Percentiles rank a stretch among this genome's conserved stretches.
phyloP scores from a whole-genome alignment of 2,888 invertebrate species.

The Drosophila infuscata region DNA sequence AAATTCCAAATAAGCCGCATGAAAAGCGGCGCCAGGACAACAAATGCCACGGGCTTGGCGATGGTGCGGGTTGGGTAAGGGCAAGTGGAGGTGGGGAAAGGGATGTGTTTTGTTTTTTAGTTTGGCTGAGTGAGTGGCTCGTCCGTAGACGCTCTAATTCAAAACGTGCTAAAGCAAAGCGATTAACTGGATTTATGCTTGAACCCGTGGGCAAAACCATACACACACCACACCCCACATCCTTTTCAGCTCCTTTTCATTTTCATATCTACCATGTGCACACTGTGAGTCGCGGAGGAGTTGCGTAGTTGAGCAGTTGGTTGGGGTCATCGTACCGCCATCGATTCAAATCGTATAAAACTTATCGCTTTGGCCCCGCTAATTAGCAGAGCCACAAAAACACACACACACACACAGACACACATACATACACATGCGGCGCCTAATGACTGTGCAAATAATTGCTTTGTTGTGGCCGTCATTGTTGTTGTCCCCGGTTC shows the following conservation, averaged over 20 bases:
- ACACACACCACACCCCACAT: constrained; percentile 12
- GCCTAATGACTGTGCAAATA: constrained; percentile 71
- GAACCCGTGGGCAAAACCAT: constrained; percentile 14
- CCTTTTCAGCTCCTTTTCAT: constrained; percentile 17
- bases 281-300: background rate
- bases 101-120: background rate
- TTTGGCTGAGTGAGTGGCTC: constrained; percentile 6
- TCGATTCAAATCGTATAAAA: constrained; percentile 57
- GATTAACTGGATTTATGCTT: constrained; percentile 54
- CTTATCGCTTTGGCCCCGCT: constrained; percentile 45
- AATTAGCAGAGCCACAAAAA: constrained; percentile 54
- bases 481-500: constrained; percentile 30
- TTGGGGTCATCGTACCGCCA: constrained; percentile 16
- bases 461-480: constrained; percentile 65
- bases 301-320: background rate
- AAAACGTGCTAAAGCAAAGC: constrained; percentile 50
- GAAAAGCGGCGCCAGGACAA: constrained; percentile 46
- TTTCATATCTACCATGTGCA: background rate
- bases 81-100: background rate
- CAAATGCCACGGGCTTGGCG: constrained; percentile 23
- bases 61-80: background rate
- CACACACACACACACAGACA: background rate
- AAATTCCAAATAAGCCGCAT: constrained; percentile 73
- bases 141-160: constrained; percentile 21
- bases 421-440: constrained; percentile 4